phyloP scores from a whole-genome alignment of 1,140 invertebrate genomes.

The Oppia nitens region DNA sequence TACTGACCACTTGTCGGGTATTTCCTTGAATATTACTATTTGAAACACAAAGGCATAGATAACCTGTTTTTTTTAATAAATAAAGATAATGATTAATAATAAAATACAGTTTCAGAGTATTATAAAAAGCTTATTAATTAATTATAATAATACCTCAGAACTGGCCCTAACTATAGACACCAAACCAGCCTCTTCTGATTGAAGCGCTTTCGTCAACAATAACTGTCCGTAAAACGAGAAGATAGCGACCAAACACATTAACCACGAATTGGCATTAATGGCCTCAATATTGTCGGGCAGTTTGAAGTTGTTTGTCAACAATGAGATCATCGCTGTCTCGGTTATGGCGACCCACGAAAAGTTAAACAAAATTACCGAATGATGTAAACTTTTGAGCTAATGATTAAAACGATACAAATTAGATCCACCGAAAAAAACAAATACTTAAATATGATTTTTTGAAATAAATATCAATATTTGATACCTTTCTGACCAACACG shows the following conservation, averaged over 20 bases:
- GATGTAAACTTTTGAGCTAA: slow-evolving; percentile 52
- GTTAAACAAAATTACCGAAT: slow-evolving; percentile 72
- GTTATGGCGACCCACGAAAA: slow-evolving; percentile 63
- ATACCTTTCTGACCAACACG: slow-evolving; percentile 56
- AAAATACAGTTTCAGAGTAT: not conserved
- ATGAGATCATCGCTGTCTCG: slow-evolving; percentile 55
- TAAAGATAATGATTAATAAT: no score
- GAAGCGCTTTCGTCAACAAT: slow-evolving; percentile 21
- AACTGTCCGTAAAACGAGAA: slow-evolving; percentile 23
- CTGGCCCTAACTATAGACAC: slow-evolving; percentile 22
- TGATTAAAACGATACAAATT: not conserved
- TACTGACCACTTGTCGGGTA: slow-evolving; percentile 38
- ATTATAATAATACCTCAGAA: slow-evolving; percentile 34
- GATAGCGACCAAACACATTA: slow-evolving; percentile 50
- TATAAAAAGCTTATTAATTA: not conserved
- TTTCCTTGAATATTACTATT: slow-evolving; percentile 32
- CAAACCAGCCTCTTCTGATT: slow-evolving; percentile 23
- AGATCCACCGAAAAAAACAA: no score
- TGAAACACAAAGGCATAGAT: slow-evolving; percentile 84
- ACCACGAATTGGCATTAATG: slow-evolving; percentile 49
- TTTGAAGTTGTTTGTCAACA: slow-evolving; percentile 55
- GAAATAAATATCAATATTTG: no score
- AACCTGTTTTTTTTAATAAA: slow-evolving; percentile 34
- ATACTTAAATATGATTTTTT: no score
- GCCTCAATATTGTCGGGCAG: slow-evolving; percentile 48